These are phyloP conservation scores for Siniperca undulata DNA, from an alignment of 2,797 vertebrate genomes.

Conservation along the genomic window DNA sequence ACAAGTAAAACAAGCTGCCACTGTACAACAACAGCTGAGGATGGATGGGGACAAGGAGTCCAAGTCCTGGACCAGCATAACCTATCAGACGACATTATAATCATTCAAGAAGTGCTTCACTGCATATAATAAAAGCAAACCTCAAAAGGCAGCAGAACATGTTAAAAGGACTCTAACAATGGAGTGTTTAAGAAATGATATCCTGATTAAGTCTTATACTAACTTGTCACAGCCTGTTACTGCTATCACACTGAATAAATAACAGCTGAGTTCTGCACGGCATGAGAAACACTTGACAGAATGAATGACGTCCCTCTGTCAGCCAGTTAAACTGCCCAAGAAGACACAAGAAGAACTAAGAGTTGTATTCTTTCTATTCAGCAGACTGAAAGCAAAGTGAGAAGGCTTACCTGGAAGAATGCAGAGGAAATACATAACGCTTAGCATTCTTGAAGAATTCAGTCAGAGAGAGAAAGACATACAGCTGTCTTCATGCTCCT, in stretches of 20 bases:
- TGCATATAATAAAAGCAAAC: not conserved
- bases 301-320: not conserved
- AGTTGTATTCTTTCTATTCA: not conserved
- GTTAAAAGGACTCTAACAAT: conserved; percentile 8
- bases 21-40: not conserved
- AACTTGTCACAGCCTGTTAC: not conserved
- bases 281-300: not conserved
- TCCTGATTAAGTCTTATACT: not conserved
- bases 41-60: not conserved
- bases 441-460: conserved; percentile 82
- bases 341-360: not conserved
- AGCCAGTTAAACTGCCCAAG: not conserved
- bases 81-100: not conserved
- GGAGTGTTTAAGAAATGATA: not conserved
- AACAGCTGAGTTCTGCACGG: not conserved
- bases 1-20: not conserved
- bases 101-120: not conserved
- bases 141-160: not conserved
- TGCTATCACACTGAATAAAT: not conserved
- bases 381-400: not conserved
- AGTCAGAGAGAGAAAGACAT: conserved; percentile 15
- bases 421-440: conserved; percentile 88
- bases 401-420: conserved; percentile 89
- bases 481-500: conserved; percentile 53
- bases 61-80: not conserved